These are phyloP conservation scores for Globodera ellingtonae DNA, from an alignment of 1,140 invertebrate genomes.

Conservation along the genomic window DNA sequence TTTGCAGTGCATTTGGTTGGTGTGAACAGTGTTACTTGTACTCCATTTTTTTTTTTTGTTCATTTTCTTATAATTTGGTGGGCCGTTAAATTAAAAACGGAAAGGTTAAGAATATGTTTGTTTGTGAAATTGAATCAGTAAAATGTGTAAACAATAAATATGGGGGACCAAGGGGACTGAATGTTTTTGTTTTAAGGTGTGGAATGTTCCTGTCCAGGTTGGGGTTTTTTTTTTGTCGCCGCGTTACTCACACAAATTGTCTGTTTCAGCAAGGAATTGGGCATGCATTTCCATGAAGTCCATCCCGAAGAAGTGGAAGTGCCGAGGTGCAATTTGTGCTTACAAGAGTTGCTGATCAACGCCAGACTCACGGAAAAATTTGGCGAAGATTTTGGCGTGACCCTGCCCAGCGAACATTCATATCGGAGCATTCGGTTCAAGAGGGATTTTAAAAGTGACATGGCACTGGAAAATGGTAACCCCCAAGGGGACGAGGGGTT, in stretches of 20 bases:
- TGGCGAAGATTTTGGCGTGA: conserved; percentile 60
- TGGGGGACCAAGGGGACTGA: background rate
- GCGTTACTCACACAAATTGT: conserved; percentile 6
- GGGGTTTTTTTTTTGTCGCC: conserved; percentile 2
- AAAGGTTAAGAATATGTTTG: background rate
- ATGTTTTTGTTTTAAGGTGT: background rate
- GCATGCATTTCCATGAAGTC: conserved; percentile 63
- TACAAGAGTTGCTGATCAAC: conserved; percentile 62
- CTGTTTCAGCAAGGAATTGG: conserved; percentile 22
- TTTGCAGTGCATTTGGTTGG: conserved; percentile 65
- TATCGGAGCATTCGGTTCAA: conserved; percentile 51
- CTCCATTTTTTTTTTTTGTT: conserved; percentile 42
- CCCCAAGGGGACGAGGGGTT: too few relatives aligned
- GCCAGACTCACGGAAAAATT: conserved; percentile 62
- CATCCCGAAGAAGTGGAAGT: conserved; percentile 64
- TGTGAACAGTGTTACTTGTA: background rate
- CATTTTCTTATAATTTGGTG: conserved; percentile 48
- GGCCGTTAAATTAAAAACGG: conserved; percentile 30
- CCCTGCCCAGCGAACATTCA: conserved; percentile 61
- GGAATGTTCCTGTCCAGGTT: conserved; percentile 32
- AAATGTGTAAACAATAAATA: background rate
- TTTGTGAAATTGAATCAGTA: too few relatives aligned
- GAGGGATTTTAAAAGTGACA: conserved; percentile 45
- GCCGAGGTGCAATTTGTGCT: conserved; percentile 61
- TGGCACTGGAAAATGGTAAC: conserved; percentile 52